These are phyloP conservation scores for Archips crataeganus DNA, from an alignment of 2,888 invertebrate genomes.

Conservation along the genomic window DNA sequence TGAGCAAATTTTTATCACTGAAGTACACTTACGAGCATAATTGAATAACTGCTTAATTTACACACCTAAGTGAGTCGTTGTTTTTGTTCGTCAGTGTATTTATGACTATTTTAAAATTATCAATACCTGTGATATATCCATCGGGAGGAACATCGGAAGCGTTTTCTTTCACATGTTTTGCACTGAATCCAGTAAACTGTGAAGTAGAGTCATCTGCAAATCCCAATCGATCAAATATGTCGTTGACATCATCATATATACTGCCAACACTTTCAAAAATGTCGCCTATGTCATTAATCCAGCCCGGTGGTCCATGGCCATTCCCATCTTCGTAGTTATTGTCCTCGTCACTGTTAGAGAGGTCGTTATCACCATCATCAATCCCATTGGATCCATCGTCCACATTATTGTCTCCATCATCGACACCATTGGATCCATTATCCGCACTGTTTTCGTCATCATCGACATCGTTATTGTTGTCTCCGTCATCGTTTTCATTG, in stretches of 20 bases:
- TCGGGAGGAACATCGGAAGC: slow-evolving; percentile 24
- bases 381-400: neutral
- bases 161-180: slow-evolving; percentile 5
- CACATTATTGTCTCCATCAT: neutral
- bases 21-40: too few species aligned
- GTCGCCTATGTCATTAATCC: neutral
- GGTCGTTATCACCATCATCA: neutral
- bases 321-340: neutral
- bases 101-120: neutral
- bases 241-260: neutral
- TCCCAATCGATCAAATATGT: slow-evolving; percentile 1
- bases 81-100: too few species aligned
- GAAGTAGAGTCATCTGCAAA: neutral
- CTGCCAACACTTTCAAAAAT: neutral
- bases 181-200: neutral
- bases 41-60: neutral
- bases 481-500: neutral
- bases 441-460: neutral
- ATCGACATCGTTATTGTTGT: neutral
- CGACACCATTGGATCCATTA: neutral
- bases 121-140: slow-evolving; percentile 33
- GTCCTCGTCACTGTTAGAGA: neutral
- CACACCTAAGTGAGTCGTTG: too few species aligned
- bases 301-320: neutral
- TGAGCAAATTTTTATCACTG: too few species aligned